phyloP scores from a whole-genome alignment of 2,888 invertebrate genomes.

The Emmelina monodactyla region DNA sequence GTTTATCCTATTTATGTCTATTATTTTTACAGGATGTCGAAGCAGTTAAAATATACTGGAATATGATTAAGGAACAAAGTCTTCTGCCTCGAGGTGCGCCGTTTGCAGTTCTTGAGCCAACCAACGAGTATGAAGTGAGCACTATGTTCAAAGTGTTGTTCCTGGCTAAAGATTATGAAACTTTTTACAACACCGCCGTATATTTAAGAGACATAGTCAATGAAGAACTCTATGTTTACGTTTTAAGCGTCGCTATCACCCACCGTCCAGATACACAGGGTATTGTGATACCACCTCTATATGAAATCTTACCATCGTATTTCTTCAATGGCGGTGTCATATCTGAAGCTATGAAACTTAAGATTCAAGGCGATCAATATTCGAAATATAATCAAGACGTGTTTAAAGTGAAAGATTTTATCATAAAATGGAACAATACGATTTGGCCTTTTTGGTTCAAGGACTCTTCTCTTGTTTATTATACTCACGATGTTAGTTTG shows the following conservation, averaged over 20 bases:
- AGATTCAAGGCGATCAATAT: conserved; percentile 37
- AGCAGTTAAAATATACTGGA: conserved; percentile 62
- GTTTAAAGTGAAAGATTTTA: conserved; percentile 48
- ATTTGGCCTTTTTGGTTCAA: conserved; percentile 61
- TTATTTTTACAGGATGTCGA: conserved; percentile 55
- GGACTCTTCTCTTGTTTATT: conserved; percentile 71
- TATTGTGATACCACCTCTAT: conserved; percentile 72
- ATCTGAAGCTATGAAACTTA: conserved; percentile 69
- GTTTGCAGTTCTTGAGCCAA: conserved; percentile 62
- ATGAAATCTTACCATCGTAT: conserved; percentile 76
- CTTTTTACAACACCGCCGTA: conserved; percentile 73
- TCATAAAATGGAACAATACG: conserved; percentile 71
- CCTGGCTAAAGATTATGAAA: conserved; percentile 74
- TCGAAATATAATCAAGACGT: conserved; percentile 35
- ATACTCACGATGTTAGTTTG: conserved; percentile 75
- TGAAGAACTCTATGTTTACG: conserved; percentile 74
- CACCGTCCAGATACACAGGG: conserved; percentile 71
- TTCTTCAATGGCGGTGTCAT: conserved; percentile 75
- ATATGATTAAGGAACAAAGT: conserved; percentile 55
- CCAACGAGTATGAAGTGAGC: conserved; percentile 68
- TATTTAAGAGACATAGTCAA: conserved; percentile 74
- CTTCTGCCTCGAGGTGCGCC: conserved; percentile 65
- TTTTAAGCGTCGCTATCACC: conserved; percentile 67
- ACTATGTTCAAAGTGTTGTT: conserved; percentile 72
- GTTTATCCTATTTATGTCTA: no score